Evolutionary conservation across 2,888 invertebrate species (phyloP), one percentile per base, ranked within the genome.

Genomic region (Diplolepis rosae): DNA sequence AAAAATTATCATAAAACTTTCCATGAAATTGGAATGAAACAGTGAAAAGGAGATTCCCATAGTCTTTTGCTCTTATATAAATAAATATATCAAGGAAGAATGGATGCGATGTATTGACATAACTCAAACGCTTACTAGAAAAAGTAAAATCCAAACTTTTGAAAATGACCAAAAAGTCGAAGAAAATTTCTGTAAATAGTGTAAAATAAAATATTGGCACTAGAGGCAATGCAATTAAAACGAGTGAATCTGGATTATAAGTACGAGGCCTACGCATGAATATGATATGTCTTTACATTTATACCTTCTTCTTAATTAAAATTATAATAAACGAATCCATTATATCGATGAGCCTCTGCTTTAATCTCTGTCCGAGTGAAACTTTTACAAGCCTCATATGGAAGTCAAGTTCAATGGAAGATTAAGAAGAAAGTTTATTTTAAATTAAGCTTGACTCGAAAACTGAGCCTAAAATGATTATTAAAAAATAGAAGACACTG

Each of bases 81-180:
- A 86, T 84, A 85, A 85, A 86, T 86, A 83, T 80, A 77, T 79
- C 71, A 83, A 80, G 84, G 83, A 85, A 86, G 24, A 35, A 39
- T 35, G 24, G 24, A 61, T 24, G 45, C 45, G 7, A 18, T 45
- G 18, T 9, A 61, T 35, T 11, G 7, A 11, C 30, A 30, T 11
- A 54, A 30, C 18, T 54, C 15, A 18, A 13, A 15, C 4, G 15
- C 9, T 54, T 28, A 54, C 15, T 18, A 30, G 28, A n/a, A 54
- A 30, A 51, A 51, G 4, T 32, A 18, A 15, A 7, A 4, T 61
- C 3, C 7, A 15, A 22, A 28, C 15, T 54, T 54, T 6, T 28
- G 6, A 50, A 30, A 15, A n/a, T 28, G 28, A 30, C 13, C n/a
- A 24, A 13, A 22, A n/a, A 18, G 4, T 3, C 18, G n/a, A n/a